Base-by-base conservation (phyloP, 2,797 vertebrate genomes). In the Thaleichthys pacificus region DNA sequence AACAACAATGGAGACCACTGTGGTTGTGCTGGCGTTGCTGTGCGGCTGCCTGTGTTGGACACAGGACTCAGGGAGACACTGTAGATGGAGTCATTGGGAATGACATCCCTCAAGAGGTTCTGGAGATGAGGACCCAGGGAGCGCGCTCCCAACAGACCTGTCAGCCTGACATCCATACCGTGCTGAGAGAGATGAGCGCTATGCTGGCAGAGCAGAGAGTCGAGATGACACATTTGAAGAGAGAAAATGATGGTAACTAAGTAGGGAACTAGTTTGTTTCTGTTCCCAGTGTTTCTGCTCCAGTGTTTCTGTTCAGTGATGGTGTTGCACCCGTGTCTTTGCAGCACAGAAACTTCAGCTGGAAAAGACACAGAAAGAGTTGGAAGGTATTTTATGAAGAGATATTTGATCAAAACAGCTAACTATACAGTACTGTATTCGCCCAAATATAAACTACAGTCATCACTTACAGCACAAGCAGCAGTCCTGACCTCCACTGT, bases 1-100 rank as follows among this genome's bases (percentile, higher is more conserved):
- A 7, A 58, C 7, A 56, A 61, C 63, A 56, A 74, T 62, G 66
- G 70, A 70, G 69, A 70, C 58, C 51, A 17, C 17, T 42, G 65
- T 69, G n/a, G 32, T 38, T 60, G 3, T 69, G 15, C 58, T 42
- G 24, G 24, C 26, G 28, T 35, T 73, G 65, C 71, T 74, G 73
- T 73, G 58, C 26, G 1, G 61, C 69, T 64, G 17, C 72, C 66
- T 68, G 62, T 4, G n/a, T 42, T 12, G 11, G 21, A 14, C 56
- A 22, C 22, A 60, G 56, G 30, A n/a, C 21, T 66, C 47, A 72
- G 61, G 60, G 61, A 61, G 60, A 76, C 61, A 68, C 21, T 51
- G 66, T 69, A 67, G 32, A 28, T 66, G 61, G 30, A 63, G 61
- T 17, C 61, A n/a, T 28, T 63, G 57, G 21, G 57, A 58, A 58